Conservation (phyloP, 2,113 vertebrate genomes). For the Formicarius rufipectus region DNA sequence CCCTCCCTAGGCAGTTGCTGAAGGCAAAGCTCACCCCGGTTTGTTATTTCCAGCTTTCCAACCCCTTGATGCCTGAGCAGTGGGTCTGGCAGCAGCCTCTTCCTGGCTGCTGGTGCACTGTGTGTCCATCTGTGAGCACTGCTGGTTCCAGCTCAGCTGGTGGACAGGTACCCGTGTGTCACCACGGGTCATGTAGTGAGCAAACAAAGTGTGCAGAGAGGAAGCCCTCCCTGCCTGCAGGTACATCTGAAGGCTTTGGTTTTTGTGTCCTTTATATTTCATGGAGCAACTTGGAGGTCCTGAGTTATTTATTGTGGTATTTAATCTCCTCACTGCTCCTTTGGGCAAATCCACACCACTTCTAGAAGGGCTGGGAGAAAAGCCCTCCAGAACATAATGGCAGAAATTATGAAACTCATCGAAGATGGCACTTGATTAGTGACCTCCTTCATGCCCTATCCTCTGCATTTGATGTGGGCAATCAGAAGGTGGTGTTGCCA, state of each 20-base stretch:
- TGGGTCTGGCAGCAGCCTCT: not conserved
- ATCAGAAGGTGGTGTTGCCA: constrained; percentile 51
- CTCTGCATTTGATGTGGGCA: constrained; percentile 17
- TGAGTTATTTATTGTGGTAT: not conserved
- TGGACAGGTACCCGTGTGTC: not conserved
- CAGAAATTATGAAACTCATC: not conserved
- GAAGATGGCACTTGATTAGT: constrained; percentile 20
- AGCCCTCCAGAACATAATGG: not conserved
- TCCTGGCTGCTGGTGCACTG: not conserved
- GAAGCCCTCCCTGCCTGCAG: not conserved
- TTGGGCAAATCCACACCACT: not conserved
- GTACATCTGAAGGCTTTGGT: not conserved
- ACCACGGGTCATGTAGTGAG: not conserved
- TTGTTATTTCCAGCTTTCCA: not conserved
- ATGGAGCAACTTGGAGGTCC: not conserved
- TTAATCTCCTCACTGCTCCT: not conserved
- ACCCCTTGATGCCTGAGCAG: fast-evolving
- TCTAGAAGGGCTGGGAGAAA: not conserved
- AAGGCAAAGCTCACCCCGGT: not conserved
- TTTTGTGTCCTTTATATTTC: not conserved
- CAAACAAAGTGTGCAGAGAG: not conserved
- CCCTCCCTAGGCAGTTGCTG: not conserved
- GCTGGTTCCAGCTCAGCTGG: not conserved
- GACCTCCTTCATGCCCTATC: not conserved
- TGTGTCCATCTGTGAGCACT: fast-evolving